Evolutionary conservation across 2,113 vertebrate species (phyloP).

Genomic region (Helogale parvula): DNA sequence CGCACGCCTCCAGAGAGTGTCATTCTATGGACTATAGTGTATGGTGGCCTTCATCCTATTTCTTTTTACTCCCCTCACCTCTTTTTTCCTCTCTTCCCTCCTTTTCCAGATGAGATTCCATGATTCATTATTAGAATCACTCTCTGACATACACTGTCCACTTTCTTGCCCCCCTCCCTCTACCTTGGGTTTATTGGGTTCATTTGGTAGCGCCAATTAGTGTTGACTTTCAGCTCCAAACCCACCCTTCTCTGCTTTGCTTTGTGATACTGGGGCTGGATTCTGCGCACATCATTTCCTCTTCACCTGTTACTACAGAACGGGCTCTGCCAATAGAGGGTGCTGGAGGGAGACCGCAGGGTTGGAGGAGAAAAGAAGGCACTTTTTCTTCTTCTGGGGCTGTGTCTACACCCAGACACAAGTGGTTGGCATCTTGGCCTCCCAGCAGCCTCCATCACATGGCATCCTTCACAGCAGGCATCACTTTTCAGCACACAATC

Average conservation of each 20-base stretch:
- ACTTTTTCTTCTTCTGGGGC: background rate
- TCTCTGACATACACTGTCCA: background rate
- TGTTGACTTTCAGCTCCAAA: background rate
- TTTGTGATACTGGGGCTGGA: background rate
- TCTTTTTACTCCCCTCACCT: background rate
- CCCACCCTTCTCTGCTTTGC: background rate
- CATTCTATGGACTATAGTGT: background rate
- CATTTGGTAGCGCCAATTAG: background rate
- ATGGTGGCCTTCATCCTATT: background rate
- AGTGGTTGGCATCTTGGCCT: rapidly evolving
- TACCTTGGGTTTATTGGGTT: no score
- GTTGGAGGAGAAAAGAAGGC: background rate
- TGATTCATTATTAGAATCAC: background rate
- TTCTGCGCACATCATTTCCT: no score
- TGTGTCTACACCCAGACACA: background rate
- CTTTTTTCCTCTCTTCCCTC: background rate
- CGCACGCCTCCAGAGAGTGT: background rate
- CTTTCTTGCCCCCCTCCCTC: background rate
- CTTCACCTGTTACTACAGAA: background rate
- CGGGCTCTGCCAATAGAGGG: background rate
- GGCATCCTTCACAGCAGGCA: background rate
- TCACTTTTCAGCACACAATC: background rate
- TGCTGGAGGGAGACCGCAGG: background rate
- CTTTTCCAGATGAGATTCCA: background rate
- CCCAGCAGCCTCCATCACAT: no score